Evolutionary conservation across 2,888 invertebrate genomes (phyloP).

Genomic region (Strigamia crassipes): DNA sequence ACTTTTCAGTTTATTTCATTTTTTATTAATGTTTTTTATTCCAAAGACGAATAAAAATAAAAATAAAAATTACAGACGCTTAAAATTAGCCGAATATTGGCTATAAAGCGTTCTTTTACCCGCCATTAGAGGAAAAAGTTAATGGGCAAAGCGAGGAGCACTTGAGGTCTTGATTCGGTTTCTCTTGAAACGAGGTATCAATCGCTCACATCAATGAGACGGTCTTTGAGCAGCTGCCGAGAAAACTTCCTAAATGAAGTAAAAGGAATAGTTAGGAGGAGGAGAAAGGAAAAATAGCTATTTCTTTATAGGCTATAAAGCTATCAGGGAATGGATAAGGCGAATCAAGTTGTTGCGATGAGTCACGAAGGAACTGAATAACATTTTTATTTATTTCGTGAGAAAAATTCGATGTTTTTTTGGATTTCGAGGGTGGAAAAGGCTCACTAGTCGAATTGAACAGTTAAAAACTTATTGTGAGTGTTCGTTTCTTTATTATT

Average conservation of each 20-base stretch:
- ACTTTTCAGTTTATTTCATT: background rate
- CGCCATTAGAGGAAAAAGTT: slow-evolving; percentile 3
- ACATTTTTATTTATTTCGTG: background rate
- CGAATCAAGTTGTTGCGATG: background rate
- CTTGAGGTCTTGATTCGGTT: slow-evolving; percentile 17
- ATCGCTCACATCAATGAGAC: slow-evolving; percentile 27
- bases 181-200: background rate
- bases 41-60: no score
- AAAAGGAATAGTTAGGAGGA: background rate
- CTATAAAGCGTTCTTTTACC: slow-evolving; percentile 5
- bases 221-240: background rate
- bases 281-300: background rate
- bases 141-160: slow-evolving; percentile 5
- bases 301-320: slow-evolving; percentile 12
- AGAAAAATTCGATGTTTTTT: no score
- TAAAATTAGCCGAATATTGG: background rate
- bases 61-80: background rate
- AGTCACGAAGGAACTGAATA: background rate
- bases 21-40: no score
- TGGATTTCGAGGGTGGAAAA: no score
- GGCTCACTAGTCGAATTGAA: no score
- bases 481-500: background rate
- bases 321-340: slow-evolving; percentile 2
- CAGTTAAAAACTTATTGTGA: no score
- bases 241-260: slow-evolving; percentile 1